A percentile compares a stretch with the other conserved stretches of the same genome.
Evolutionary conservation across 2,113 vertebrate species (phyloP).

Genomic region (Sula dactylatra): DNA sequence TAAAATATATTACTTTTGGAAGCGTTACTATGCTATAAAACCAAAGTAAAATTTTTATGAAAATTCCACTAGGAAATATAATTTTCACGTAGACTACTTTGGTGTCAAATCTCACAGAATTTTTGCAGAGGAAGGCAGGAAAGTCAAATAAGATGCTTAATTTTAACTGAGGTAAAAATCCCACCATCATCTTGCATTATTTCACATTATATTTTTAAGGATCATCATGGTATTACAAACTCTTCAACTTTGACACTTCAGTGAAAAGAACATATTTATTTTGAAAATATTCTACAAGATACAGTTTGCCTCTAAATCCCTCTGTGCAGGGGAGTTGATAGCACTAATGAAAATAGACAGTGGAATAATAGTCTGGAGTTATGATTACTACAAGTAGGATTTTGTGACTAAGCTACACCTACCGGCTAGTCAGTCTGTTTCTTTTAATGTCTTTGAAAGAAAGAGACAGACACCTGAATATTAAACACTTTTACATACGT

Average conservation of each 20-base stretch:
- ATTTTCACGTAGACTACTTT: neutral
- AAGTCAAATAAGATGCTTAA: neutral
- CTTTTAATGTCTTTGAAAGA: conserved; percentile 28
- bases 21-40: neutral
- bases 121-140: neutral
- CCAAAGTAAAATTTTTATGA: neutral
- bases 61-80: neutral
- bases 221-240: neutral
- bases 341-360: conserved; percentile 19
- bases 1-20: neutral
- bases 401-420: conserved; percentile 57
- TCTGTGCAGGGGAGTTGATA: neutral
- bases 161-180: neutral
- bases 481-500: neutral
- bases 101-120: neutral
- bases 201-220: neutral
- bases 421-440: neutral
- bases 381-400: neutral
- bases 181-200: neutral
- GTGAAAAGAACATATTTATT: neutral
- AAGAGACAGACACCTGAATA: conserved; percentile 49
- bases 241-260: neutral
- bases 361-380: conserved; percentile 15
- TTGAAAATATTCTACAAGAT: neutral
- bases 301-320: neutral